Evolutionary conservation across 2,113 vertebrate genomes (phyloP), one percentile per base, ranked within the genome.

Genomic region (Myocastor coypus): DNA sequence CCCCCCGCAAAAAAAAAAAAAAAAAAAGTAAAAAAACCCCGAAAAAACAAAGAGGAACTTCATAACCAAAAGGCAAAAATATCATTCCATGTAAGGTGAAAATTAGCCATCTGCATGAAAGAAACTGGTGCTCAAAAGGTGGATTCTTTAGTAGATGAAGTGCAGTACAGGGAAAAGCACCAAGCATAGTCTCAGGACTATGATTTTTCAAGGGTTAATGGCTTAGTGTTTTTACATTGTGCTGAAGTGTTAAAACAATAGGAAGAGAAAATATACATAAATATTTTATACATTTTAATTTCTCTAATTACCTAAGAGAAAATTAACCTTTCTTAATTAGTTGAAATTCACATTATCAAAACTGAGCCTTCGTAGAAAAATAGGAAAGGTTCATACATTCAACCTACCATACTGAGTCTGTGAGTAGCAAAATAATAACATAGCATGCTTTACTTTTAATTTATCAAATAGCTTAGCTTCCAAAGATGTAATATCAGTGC

Each of bases 161-260:
- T 28, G 86, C 85, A 32, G 14, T 20, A 42, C 8, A 80, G 55
- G 16, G 59, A 88, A 87, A 59, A 52, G 42, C 30, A 66, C 13
- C 0, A 94, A 66, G 37, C 10, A 63, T 64, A 12, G 78, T 91
- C 96, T 83, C 91, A 52, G 12, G 10, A 84, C 40, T 96, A 64
- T 95, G 50, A 68, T 26, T 83, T 96, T 96, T 63, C 7, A 94
- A 91, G 82, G 12, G 40, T 95, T 87, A 93, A 92, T 61, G 71
- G 12, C 50, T 91, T 88, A 92, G 80, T 94, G 75, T 83, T 97
- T 97, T 88, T 86, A 94, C 92, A 30, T 94, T 93, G 52, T 92
- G 22, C 20, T 83, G 20, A 75, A 7, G 30, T 63, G 10, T 89
- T 82, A 87, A 69, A 32, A 78, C 87, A 83, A 87, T 2, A 69